Percentiles rank a stretch among this genome's conserved stretches.
Evolutionary conservation across 2,888 invertebrate genomes (phyloP).

Genomic region (Seira ritae): DNA sequence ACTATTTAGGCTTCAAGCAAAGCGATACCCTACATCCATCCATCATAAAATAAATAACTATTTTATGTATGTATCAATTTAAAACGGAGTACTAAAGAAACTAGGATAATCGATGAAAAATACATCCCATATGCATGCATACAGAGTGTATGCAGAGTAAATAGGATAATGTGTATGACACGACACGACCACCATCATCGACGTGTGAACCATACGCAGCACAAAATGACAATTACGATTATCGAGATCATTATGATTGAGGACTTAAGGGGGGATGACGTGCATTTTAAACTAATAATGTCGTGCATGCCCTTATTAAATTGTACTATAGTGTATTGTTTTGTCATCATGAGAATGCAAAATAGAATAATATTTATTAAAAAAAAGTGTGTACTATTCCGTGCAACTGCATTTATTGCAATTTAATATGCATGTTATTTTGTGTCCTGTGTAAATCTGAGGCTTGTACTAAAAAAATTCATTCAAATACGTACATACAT

Average conservation of each 20-base stretch:
- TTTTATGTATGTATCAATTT: neutral
- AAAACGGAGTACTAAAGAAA: no score
- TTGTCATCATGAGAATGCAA: conserved; percentile 16
- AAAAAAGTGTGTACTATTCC: neutral
- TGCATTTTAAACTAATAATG: conserved; percentile 15
- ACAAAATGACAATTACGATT: conserved; percentile 43
- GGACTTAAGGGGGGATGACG: conserved; percentile 34
- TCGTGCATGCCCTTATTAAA: conserved; percentile 46
- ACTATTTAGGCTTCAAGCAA: neutral
- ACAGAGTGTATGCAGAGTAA: conserved; percentile 1
- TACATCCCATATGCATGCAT: neutral
- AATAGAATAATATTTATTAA: neutral
- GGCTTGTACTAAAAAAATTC: conserved; percentile 1
- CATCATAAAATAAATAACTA: neutral
- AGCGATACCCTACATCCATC: conserved; percentile 9
- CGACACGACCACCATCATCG: neutral
- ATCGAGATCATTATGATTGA: conserved; percentile 38
- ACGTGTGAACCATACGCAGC: conserved; percentile 42
- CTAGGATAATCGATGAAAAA: conserved; percentile 1
- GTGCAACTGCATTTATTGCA: conserved; percentile 10
- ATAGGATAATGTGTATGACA: no score
- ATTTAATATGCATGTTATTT: neutral
- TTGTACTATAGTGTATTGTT: neutral
- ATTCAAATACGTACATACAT: no score
- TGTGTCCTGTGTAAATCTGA: conserved; percentile 1